Evolutionary conservation across 2,797 vertebrate genomes (phyloP), one percentile per base, ranked within the genome.

Genomic region (Adelosebastes latens): DNA sequence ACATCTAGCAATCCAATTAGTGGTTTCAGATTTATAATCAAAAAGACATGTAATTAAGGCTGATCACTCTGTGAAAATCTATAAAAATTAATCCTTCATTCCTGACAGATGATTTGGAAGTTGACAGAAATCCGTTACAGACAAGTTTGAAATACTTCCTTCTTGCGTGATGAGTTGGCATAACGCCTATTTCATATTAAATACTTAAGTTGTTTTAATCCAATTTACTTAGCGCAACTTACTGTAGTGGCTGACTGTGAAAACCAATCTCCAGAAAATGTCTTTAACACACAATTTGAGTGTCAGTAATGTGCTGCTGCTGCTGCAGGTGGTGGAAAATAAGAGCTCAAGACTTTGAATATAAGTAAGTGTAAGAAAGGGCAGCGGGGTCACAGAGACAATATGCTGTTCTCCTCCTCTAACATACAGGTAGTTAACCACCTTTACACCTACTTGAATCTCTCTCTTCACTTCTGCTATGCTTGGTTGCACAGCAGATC

Each of bases 191-290:
- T 85, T 72, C 56, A 53, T 72, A 66, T 68, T 24, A 71, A 85
- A 84, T 69, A 80, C 62, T 60, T 39, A 53, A 70, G 4, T 76
- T 72, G 59, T 75, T 79, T 79, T 74, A 67, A 88, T 86, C 53
- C 60, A 80, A 52, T 83, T 79, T 70, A 68, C 72, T 55, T 65
- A 59, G 42, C 16, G 36, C 25, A 65, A 73, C 52, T 75, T 73
- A 73, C 72, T 83, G 53, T 52, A 52, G 67, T 53, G 72, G 29
- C 79, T 80, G 78, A 65, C 46, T 66, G 77, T 55, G 70, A 87
- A 85, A 89, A 80, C 59, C 65, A 88, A 69, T 84, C 83, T 72
- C 36, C 25, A 71, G 56, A 75, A 80, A 80, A 80, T 87, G 69
- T 81, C 29, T 84, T 81, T 73, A 90, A 87, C 79, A 58, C 75